Evolutionary conservation across 2,797 vertebrate species (phyloP), one percentile per base, ranked within the genome.

Genomic region (Podargus strigoides): DNA sequence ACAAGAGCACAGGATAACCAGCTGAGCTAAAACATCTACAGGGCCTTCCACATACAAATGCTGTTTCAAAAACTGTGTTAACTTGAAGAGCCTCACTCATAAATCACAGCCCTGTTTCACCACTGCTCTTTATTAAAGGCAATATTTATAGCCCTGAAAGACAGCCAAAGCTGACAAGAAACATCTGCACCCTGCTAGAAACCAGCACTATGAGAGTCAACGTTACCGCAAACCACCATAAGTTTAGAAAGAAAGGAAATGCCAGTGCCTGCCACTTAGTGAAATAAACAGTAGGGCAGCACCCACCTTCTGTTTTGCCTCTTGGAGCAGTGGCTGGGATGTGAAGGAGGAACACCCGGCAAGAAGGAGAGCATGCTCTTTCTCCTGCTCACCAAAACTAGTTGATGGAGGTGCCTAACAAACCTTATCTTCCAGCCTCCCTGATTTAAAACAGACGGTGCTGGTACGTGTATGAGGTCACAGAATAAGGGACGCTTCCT

Each of bases 141-240:
- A 85, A 7, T 75, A 95, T 78, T 93, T 93, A 90, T 55, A 91
- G 62, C 39, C 36, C 64, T 95, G 94, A 94, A 96, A 79, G 90
- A 92, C 9, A 5, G 87, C 93, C 95, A 95, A 55, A 82, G 36
- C 66, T 87, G 87, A 95, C 87, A 97, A 92, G 62, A 91, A 92
- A 94, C 76, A 94, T 86, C 82, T 95, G 86, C 50, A 89, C 49
- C 52, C 55, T 81, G 58, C 80, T 89, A 91, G n/a, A 34, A 93
- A 85, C 18, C 55, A 81, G 36, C 19, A 56, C 41, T 53, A 30
- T 0, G 0, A 78, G 34, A 95, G 42, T 32, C 32, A 91, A n/a
- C 0, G 0, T 75, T 68, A 92, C 62, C 36, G 0, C 78, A 96
- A 95, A 89, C 69, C 42, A 80, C 62, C 14, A 0, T 6, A 58